These are phyloP conservation scores for Cephus pulcher DNA, from an alignment of 2,888 invertebrate species.

Conservation along the genomic window DNA sequence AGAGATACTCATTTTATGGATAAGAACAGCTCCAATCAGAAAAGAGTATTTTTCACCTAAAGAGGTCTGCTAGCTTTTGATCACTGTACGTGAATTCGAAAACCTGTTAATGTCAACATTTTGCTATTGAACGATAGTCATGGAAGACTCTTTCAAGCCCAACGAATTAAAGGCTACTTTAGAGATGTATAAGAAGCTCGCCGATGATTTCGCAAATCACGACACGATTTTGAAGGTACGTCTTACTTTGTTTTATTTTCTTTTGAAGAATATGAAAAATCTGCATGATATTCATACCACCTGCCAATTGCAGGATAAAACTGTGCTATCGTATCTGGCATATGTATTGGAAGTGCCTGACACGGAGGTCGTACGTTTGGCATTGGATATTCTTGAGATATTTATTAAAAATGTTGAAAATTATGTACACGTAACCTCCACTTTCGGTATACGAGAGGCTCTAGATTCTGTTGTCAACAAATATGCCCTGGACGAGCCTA, in stretches of 20 bases:
- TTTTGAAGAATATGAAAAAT: background rate
- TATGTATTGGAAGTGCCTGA: slow-evolving; percentile 60
- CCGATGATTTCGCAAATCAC: slow-evolving; percentile 60
- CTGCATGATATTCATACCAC: background rate
- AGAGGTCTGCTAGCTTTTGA: slow-evolving; percentile 5
- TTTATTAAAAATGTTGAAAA: slow-evolving; percentile 63
- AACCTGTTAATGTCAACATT: slow-evolving; percentile 1
- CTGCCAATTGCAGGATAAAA: slow-evolving; percentile 56
- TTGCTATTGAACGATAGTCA: slow-evolving; percentile 1
- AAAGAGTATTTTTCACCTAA: background rate
- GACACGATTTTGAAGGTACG: slow-evolving; percentile 63
- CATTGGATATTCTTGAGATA: slow-evolving; percentile 58
- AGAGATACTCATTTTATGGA: background rate
- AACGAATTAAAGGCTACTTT: slow-evolving; percentile 56
- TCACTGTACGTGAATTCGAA: background rate
- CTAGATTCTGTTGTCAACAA: slow-evolving; percentile 59
- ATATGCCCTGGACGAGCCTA: slow-evolving; percentile 52
- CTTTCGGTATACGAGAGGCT: slow-evolving; percentile 62
- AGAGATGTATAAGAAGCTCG: slow-evolving; percentile 61
- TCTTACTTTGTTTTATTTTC: background rate
- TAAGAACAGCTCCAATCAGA: background rate
- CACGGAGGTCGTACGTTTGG: slow-evolving; percentile 52
- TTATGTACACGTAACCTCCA: slow-evolving; percentile 63
- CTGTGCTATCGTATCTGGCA: slow-evolving; percentile 61
- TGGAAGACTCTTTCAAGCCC: slow-evolving; percentile 55